A percentile compares a stretch with the other conserved stretches of the same genome.
Conservation (phyloP, 2,797 vertebrate species). For the Hemitrygon akajei region DNA sequence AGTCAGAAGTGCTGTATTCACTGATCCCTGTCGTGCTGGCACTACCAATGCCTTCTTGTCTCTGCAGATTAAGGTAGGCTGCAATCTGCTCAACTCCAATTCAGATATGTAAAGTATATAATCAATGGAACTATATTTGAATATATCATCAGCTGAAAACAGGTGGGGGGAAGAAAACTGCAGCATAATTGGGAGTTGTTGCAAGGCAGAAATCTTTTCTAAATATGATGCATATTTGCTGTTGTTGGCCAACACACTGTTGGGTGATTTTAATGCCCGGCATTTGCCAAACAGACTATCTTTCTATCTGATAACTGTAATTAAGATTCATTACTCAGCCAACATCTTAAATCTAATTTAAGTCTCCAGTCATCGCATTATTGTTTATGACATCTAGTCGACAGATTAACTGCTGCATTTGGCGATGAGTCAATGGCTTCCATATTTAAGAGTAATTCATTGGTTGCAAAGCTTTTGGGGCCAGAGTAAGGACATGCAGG, state of each 20-base stretch:
- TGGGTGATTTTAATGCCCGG: background rate
- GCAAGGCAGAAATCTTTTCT: background rate
- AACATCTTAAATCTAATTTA: background rate
- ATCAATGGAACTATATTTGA: background rate
- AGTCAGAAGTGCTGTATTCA: background rate
- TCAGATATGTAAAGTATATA: background rate
- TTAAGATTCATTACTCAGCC: background rate
- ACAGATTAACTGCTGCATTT: background rate
- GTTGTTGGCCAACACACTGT: background rate
- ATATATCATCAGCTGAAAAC: background rate
- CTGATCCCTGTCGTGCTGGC: background rate
- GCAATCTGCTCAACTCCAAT: background rate
- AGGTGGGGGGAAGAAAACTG: background rate
- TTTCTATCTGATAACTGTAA: background rate
- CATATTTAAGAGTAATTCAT: background rate
- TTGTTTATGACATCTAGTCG: background rate
- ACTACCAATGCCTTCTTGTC: background rate
- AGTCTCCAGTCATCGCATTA: background rate
- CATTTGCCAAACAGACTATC: background rate
- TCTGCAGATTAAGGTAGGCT: background rate
- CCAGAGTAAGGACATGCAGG: background rate
- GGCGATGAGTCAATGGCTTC: background rate
- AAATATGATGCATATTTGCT: background rate
- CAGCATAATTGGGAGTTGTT: background rate
- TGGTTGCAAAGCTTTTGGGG: background rate